Conservation (phyloP, 2,113 vertebrate genomes). For the Channa maculata region DNA sequence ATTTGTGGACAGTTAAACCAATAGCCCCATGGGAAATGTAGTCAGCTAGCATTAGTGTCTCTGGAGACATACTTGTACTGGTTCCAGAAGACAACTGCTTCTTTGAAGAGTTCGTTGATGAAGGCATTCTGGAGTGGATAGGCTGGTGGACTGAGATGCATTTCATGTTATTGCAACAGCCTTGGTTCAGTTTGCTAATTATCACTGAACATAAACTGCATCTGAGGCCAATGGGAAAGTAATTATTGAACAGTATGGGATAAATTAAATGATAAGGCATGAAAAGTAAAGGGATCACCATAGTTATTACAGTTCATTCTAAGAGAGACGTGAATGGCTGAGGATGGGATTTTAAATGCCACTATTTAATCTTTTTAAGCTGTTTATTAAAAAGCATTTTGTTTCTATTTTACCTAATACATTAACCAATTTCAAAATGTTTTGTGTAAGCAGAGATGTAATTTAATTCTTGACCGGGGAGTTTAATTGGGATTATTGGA, state of each 20-base stretch:
- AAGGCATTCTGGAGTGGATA: background rate
- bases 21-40: slow-evolving; percentile 39
- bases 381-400: no score
- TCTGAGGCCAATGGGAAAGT: background rate
- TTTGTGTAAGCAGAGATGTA: no score
- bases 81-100: background rate
- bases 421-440: no score
- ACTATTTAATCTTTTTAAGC: no score
- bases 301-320: background rate
- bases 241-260: background rate
- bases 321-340: background rate
- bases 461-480: no score
- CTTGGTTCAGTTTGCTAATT: background rate
- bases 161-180: background rate
- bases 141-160: background rate
- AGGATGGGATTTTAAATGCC: no score
- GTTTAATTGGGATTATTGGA: no score
- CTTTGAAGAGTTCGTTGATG: background rate
- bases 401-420: no score
- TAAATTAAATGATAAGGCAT: background rate
- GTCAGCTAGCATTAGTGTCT: slow-evolving; percentile 22
- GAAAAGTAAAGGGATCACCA: background rate
- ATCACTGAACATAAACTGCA: background rate
- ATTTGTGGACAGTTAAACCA: slow-evolving; percentile 34
- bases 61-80: background rate